phyloP scores from a whole-genome alignment of 2,113 vertebrate genomes.

The Pipra filicauda region DNA sequence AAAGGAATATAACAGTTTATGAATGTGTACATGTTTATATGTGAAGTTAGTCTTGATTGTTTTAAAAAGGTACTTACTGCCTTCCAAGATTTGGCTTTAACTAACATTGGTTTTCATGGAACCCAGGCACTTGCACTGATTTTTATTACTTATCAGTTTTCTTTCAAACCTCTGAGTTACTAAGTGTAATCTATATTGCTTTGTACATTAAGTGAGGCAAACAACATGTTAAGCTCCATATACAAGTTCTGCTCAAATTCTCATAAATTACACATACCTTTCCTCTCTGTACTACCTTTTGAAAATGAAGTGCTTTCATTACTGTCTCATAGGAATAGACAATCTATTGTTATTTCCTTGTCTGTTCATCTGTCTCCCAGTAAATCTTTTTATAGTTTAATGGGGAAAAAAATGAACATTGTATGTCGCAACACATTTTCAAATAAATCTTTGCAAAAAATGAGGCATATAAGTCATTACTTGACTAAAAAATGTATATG shows the following conservation, averaged over 20 bases:
- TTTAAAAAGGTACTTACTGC: neutral
- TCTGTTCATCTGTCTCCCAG: neutral
- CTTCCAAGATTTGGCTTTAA: neutral
- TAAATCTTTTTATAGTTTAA: neutral
- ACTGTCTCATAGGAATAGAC: neutral
- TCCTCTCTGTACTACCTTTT: neutral
- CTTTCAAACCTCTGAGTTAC: neutral
- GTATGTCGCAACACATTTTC: neutral
- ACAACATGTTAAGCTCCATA: neutral
- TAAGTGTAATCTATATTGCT: neutral
- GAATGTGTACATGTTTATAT: neutral
- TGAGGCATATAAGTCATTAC: fast-evolving
- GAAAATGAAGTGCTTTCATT: neutral
- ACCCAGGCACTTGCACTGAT: neutral
- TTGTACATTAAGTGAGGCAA: neutral
- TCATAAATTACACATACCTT: neutral
- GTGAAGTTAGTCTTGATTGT: neutral
- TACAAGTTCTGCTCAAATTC: neutral
- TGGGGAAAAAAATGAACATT: neutral
- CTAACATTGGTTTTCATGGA: neutral
- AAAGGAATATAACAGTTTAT: neutral
- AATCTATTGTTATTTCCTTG: neutral
- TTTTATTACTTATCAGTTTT: neutral
- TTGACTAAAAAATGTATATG: neutral
- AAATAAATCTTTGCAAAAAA: neutral